Evolutionary conservation across 2,113 vertebrate genomes (phyloP).

Genomic region (Struthio camelus): DNA sequence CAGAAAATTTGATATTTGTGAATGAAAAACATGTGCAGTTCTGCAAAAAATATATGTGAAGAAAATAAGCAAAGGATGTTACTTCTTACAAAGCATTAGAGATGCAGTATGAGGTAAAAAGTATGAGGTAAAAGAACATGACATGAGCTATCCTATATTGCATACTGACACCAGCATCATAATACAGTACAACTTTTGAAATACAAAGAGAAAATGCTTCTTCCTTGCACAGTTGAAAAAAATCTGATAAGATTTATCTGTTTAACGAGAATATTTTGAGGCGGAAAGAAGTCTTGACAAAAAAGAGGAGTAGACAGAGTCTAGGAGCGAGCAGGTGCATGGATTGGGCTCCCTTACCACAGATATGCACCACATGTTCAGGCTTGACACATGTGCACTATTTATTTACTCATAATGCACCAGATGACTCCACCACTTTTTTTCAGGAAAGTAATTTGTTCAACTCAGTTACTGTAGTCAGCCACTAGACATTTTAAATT

Average conservation of each 20-base stretch:
- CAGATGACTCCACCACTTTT: background rate
- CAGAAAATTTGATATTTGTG: background rate
- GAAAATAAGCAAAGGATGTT: background rate
- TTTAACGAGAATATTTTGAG: background rate
- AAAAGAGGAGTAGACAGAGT: background rate
- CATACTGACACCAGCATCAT: fast-evolving
- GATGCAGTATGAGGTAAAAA: background rate
- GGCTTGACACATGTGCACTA: background rate
- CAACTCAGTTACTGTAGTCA: conserved; percentile 12
- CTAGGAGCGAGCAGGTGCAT: background rate
- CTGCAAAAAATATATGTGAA: background rate
- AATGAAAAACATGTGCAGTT: background rate
- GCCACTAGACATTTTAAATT: conserved; percentile 35
- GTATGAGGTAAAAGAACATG: background rate
- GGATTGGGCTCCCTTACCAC: background rate
- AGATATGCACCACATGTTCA: background rate
- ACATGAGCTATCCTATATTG: background rate
- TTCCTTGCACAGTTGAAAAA: background rate
- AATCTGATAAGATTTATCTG: background rate
- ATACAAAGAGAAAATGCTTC: background rate
- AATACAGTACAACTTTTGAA: background rate
- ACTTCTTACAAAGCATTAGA: background rate
- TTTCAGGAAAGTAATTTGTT: conserved; percentile 15
- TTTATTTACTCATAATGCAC: background rate
- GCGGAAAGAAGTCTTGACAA: background rate